Percentiles rank a stretch among this genome's conserved stretches.
Evolutionary conservation across 2,797 vertebrate genomes (phyloP).

Genomic region (Florisuga fusca): DNA sequence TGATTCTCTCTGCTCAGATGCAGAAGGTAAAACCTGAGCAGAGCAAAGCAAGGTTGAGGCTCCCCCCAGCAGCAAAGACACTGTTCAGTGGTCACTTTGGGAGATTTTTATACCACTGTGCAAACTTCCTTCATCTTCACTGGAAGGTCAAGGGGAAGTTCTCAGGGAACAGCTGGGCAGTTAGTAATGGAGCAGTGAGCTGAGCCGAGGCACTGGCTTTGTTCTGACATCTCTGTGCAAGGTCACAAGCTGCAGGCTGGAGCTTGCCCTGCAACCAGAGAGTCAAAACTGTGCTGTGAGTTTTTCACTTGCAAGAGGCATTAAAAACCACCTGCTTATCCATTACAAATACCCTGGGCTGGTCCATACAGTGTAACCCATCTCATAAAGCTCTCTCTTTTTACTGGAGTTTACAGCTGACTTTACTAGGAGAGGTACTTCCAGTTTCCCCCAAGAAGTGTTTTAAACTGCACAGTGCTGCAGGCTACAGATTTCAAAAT

Average conservation of each 20-base stretch:
- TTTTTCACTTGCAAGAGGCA: neutral
- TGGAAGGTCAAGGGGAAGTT: neutral
- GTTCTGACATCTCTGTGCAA: neutral
- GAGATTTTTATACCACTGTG: neutral
- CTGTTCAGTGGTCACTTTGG: neutral
- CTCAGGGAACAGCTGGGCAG: neutral
- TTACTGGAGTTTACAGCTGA: neutral
- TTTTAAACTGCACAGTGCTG: neutral
- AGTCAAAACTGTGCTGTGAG: neutral
- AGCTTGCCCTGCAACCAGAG: neutral
- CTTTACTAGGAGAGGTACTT: neutral
- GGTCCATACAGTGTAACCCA: neutral
- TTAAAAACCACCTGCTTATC: neutral
- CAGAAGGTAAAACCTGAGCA: neutral
- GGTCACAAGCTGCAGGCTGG: neutral
- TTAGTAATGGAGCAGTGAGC: neutral
- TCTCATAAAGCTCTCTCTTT: neutral
- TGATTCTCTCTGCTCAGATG: neutral
- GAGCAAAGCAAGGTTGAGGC: neutral
- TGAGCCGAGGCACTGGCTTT: neutral
- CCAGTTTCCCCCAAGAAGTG: neutral
- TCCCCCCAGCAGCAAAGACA: neutral
- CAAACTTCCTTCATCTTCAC: neutral
- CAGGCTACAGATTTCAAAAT: neutral
- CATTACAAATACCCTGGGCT: rapidly evolving